Evolutionary conservation across 2,113 vertebrate genomes (phyloP).

Genomic region (Polypterus bichir): DNA sequence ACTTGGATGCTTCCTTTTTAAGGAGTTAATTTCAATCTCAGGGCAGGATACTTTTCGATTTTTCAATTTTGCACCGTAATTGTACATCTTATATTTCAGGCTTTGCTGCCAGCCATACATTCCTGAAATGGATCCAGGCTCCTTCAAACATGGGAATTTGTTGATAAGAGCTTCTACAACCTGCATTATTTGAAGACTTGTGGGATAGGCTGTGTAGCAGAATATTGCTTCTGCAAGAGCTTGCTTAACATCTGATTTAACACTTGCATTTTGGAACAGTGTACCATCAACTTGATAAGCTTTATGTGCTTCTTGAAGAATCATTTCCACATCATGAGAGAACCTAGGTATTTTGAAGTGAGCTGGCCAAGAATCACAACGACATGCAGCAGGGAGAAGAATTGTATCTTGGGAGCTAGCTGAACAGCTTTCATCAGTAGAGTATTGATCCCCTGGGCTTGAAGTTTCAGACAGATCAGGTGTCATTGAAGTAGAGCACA

Average conservation of each 20-base stretch:
- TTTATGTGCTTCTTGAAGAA: conserved; percentile 16
- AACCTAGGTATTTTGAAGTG: conserved; percentile 17
- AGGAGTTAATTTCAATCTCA: conserved; percentile 15
- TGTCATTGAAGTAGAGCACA: too few relatives aligned
- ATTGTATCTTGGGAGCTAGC: too few relatives aligned
- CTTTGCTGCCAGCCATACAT: conserved; percentile 9
- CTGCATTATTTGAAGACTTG: conserved; percentile 11
- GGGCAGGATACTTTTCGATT: conserved; percentile 7
- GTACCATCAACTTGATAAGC: conserved; percentile 12
- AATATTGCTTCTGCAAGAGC: conserved; percentile 12
- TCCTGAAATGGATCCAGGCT: conserved; percentile 10
- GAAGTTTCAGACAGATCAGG: too few relatives aligned
- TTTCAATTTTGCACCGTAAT: conserved; percentile 12
- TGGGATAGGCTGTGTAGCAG: conserved; percentile 15
- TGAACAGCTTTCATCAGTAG: too few relatives aligned
- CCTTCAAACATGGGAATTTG: conserved; percentile 17
- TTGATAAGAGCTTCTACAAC: conserved; percentile 13
- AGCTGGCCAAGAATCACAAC: conserved; percentile 12
- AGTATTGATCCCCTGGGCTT: too few relatives aligned
- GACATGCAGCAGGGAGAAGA: not conserved
- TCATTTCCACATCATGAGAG: conserved; percentile 13
- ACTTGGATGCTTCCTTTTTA: conserved; percentile 11
- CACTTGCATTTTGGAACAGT: conserved; percentile 4
- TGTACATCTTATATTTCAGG: conserved; percentile 8
- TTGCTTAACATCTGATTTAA: conserved; percentile 11